Evolutionary conservation across 30 jellyfish, hydroid and myxozoan species (phyloP).

Genomic region (Hydractinia symbiolongicarpus): DNA sequence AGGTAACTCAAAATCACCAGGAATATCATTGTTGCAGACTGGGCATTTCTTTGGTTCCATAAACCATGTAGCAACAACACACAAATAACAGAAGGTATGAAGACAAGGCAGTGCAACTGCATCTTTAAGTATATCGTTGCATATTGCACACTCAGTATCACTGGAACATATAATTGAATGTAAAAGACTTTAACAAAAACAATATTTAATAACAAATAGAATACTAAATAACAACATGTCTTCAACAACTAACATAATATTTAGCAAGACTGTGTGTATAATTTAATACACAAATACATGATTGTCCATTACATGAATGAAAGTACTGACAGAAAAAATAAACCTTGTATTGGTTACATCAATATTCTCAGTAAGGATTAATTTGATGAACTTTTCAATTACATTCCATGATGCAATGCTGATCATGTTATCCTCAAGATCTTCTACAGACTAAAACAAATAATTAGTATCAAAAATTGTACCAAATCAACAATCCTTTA

Average conservation of each 20-base stretch:
- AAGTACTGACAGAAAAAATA: too few species aligned
- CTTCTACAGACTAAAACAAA: slow-evolving; percentile 15
- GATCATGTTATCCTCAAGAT: slow-evolving; percentile 29
- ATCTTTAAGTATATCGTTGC: slow-evolving; percentile 21
- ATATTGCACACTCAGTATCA: slow-evolving; percentile 15
- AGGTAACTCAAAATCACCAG: slow-evolving; percentile 37
- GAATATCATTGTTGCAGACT: slow-evolving; percentile 26
- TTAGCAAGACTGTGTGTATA: too few species aligned
- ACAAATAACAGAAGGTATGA: slow-evolving; percentile 31
- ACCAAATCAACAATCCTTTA: too few species aligned
- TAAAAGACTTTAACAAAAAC: too few species aligned
- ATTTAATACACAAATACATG: too few species aligned
- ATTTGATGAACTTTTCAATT: slow-evolving; percentile 29
- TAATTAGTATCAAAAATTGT: neutral
- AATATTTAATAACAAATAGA: too few species aligned
- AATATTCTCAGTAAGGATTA: neutral
- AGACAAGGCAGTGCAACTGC: slow-evolving; percentile 36
- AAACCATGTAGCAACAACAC: neutral
- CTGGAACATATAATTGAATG: too few species aligned
- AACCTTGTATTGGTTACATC: neutral
- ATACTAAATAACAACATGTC: too few species aligned
- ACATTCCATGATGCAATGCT: slow-evolving; percentile 32
- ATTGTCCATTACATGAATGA: too few species aligned
- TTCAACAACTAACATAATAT: too few species aligned
- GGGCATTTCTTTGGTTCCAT: slow-evolving; percentile 14